A percentile compares a stretch with the other conserved stretches of the same genome.
These are phyloP conservation scores for Tachuris rubrigastra DNA, from an alignment of 2,113 vertebrate species.

Conservation along the genomic window DNA sequence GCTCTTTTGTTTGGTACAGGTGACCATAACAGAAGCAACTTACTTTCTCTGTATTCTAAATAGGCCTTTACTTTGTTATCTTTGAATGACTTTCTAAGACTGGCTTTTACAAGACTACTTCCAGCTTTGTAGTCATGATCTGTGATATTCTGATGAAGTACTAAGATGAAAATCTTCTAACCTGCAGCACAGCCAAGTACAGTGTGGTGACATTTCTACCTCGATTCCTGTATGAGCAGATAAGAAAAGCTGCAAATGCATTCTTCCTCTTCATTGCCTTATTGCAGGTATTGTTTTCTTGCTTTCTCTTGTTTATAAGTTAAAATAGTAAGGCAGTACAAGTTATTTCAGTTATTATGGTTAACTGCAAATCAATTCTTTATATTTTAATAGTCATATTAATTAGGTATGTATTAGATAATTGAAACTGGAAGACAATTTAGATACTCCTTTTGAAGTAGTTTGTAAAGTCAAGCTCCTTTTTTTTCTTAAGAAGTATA, in stretches of 20 bases:
- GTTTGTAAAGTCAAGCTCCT: background rate
- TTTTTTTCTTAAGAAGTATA: background rate
- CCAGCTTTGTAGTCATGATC: background rate
- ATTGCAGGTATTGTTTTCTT: slow-evolving; percentile 86
- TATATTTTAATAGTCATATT: background rate
- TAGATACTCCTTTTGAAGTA: background rate
- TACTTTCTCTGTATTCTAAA: background rate
- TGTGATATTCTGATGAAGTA: background rate
- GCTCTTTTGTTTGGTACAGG: background rate
- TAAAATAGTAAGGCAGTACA: background rate
- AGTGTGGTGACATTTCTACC: slow-evolving; percentile 96
- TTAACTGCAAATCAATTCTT: background rate
- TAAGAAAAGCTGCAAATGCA: slow-evolving; percentile 96
- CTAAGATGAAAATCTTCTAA: background rate
- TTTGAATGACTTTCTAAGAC: background rate
- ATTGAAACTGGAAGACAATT: background rate
- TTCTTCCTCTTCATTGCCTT: slow-evolving; percentile 99
- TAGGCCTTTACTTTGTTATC: background rate
- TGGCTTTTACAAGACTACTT: background rate
- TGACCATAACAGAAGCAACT: background rate
- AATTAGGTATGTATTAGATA: background rate
- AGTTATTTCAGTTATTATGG: background rate
- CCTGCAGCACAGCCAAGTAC: slow-evolving; percentile 93
- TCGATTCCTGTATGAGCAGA: slow-evolving; percentile 99
- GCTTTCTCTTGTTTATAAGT: background rate